Evolutionary conservation across 2,888 invertebrate species (phyloP).

Genomic region (Agonopterix alstromeriana): DNA sequence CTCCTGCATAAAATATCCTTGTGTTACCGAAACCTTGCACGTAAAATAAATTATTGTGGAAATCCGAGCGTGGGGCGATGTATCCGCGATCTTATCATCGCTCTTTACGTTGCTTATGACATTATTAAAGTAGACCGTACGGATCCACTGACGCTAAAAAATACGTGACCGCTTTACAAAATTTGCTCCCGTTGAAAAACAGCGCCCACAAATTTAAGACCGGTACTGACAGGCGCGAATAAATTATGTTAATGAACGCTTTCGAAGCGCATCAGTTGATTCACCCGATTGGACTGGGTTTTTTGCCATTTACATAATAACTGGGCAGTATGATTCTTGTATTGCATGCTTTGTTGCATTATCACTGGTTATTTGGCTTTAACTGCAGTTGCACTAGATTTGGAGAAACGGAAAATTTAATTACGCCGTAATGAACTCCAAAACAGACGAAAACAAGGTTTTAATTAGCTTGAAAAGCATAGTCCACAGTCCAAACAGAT

Average conservation of each 20-base stretch:
- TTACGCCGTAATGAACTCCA: too few species aligned
- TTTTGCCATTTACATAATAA: constrained; percentile 65
- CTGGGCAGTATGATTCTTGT: constrained; percentile 11
- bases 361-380: too few species aligned
- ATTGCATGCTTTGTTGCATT: neutral
- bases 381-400: too few species aligned
- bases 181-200: constrained; percentile 58
- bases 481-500: neutral
- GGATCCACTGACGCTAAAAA: constrained; percentile 53
- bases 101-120: constrained; percentile 57
- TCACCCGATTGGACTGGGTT: constrained; percentile 49
- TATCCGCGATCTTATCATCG: constrained; percentile 58
- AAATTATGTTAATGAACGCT: constrained; percentile 73
- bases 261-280: constrained; percentile 69
- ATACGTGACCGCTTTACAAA: constrained; percentile 69
- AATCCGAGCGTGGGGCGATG: constrained; percentile 40
- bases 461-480: too few species aligned
- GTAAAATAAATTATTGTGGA: constrained; percentile 61
- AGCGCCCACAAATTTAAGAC: constrained; percentile 67
- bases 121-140: constrained; percentile 62
- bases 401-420: too few species aligned
- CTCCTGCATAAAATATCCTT: constrained; percentile 45
- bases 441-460: too few species aligned
- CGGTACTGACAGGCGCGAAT: constrained; percentile 69
- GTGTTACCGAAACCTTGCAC: constrained; percentile 47